phyloP scores from a whole-genome alignment of 2,888 invertebrate genomes.

The Eurois occulta region DNA sequence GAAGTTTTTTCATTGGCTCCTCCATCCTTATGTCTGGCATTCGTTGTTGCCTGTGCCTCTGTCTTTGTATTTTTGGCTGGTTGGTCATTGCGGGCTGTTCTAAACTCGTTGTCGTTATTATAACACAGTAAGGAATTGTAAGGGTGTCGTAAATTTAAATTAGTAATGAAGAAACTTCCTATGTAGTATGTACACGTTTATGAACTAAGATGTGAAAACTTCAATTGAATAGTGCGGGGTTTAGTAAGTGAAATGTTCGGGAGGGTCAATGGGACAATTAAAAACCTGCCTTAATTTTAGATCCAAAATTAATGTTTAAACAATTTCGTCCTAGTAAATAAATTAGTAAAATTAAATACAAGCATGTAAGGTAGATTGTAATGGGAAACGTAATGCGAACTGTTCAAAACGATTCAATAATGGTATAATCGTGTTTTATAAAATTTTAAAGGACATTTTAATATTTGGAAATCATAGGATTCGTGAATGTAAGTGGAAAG shows the following conservation, averaged over 20 bases:
- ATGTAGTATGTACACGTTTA: constrained; percentile 50
- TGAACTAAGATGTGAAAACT: constrained; percentile 46
- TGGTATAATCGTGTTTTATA: constrained; percentile 52
- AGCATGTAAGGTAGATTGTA: constrained; percentile 29
- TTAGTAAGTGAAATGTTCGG: constrained; percentile 33
- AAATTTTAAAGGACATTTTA: constrained; percentile 37
- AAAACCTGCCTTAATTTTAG: constrained; percentile 63
- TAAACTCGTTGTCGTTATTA: constrained; percentile 13
- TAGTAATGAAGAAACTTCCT: constrained; percentile 65
- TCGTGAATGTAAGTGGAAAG: constrained; percentile 35
- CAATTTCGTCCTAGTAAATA: constrained; percentile 51
- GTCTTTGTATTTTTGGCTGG: constrained; percentile 8
- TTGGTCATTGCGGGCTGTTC: constrained; percentile 10
- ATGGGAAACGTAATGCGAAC: constrained; percentile 26
- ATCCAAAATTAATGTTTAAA: constrained; percentile 43
- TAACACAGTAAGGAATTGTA: constrained; percentile 16
- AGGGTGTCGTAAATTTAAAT: constrained; percentile 19
- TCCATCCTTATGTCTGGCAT: constrained; percentile 1
- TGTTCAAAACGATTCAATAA: constrained; percentile 43
- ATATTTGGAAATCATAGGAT: constrained; percentile 28
- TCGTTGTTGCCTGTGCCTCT: constrained; percentile 18
- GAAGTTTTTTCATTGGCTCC: constrained; percentile 66
- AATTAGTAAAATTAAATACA: constrained; percentile 42
- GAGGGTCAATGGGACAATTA: constrained; percentile 48
- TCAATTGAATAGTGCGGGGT: constrained; percentile 27